Conservation (phyloP, 2,888 invertebrate species). For the Lasioglossum morio region DNA sequence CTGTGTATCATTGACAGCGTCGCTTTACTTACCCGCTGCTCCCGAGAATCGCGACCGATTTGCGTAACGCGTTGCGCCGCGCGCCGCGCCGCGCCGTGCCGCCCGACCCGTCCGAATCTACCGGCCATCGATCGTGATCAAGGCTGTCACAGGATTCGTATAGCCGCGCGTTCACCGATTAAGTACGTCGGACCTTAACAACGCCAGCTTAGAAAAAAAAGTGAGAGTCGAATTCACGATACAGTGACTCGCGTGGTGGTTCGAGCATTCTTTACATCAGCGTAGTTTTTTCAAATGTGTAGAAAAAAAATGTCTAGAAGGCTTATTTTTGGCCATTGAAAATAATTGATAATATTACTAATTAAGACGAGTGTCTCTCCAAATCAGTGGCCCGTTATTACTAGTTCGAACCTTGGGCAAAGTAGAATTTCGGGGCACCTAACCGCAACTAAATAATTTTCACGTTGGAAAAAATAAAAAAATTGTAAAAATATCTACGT, state of each 20-base stretch:
- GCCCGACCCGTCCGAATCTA: background rate
- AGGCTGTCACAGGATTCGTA: background rate
- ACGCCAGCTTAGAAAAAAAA: background rate
- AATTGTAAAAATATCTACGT: too few species aligned
- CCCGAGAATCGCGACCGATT: constrained; percentile 32
- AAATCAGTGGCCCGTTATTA: too few species aligned
- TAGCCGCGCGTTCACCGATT: constrained; percentile 23
- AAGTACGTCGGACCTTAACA: background rate
- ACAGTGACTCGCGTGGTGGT: background rate
- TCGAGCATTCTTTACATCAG: background rate
- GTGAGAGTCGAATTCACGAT: background rate
- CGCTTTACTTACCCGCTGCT: constrained; percentile 32
- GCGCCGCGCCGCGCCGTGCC: too few species aligned
- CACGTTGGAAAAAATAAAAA: too few species aligned
- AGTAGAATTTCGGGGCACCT: too few species aligned
- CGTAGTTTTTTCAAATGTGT: background rate
- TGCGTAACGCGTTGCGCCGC: constrained; percentile 37
- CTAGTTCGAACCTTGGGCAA: too few species aligned
- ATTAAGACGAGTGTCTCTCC: too few species aligned
- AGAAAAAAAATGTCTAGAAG: too few species aligned
- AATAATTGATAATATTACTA: too few species aligned
- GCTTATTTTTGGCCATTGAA: too few species aligned
- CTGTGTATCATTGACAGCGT: constrained; percentile 69
- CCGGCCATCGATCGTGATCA: background rate
- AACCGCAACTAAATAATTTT: too few species aligned